Conservation (phyloP, 1,140 invertebrate genomes). For the Venustaconcha ellipsiformis region DNA sequence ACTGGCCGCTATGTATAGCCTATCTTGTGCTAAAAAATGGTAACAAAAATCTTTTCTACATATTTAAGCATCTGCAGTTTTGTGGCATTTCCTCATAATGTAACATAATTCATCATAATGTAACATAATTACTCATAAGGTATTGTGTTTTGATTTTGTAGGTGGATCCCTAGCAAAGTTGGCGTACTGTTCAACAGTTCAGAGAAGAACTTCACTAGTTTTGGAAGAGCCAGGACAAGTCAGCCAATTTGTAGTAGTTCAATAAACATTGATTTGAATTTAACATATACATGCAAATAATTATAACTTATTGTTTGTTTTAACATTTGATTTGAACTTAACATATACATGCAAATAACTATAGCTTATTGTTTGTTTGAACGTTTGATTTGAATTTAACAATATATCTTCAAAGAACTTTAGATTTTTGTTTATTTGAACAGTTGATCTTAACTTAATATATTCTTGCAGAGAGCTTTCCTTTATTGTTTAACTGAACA, state of each 20-base stretch:
- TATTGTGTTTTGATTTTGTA: conserved; percentile 25
- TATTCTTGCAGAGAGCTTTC: background rate
- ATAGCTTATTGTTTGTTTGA: too few relatives aligned
- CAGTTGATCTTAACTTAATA: background rate
- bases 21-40: too few relatives aligned
- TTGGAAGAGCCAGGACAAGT: conserved; percentile 50
- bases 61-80: background rate
- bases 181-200: conserved; percentile 80
- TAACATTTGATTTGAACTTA: background rate
- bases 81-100: background rate
- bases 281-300: background rate
- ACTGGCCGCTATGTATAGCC: too few relatives aligned
- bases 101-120: background rate
- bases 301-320: too few relatives aligned
- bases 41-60: background rate
- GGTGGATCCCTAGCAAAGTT: conserved; percentile 82
- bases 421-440: too few relatives aligned
- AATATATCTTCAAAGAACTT: background rate
- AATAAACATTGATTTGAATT: background rate
- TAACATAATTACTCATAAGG: background rate
- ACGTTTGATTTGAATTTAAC: background rate
- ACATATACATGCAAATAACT: background rate
- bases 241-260: conserved; percentile 3
- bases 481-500: background rate
- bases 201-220: conserved; percentile 76